phyloP scores from a whole-genome alignment of 2,888 invertebrate species.

The Aelia acuminata region DNA sequence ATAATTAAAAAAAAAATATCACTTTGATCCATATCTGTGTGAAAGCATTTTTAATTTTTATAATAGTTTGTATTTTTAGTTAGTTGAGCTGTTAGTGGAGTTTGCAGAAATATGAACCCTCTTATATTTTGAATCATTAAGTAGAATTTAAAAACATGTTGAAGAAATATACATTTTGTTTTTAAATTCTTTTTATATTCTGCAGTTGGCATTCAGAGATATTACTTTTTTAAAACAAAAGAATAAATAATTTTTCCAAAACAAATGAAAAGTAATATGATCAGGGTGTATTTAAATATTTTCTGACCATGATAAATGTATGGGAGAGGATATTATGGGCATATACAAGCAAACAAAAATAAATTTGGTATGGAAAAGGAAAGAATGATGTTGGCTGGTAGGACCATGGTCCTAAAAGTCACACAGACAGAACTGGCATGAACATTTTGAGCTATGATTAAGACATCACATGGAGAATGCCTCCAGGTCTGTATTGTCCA shows the following conservation, averaged over 20 bases:
- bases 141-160: too few species aligned
- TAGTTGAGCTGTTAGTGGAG: too few species aligned
- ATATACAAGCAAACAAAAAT: not conserved
- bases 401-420: not conserved
- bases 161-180: too few species aligned
- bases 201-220: not conserved
- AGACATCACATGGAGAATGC: not conserved
- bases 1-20: too few species aligned
- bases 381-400: not conserved
- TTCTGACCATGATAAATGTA: not conserved
- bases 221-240: not conserved
- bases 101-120: too few species aligned
- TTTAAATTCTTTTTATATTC: too few species aligned
- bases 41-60: too few species aligned
- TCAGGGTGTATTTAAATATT: not conserved
- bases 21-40: too few species aligned
- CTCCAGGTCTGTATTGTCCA: not conserved
- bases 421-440: not conserved
- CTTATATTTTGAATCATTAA: too few species aligned
- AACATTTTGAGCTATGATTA: not conserved
- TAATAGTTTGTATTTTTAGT: too few species aligned
- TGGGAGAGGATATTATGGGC: not conserved
- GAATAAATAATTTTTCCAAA: not conserved
- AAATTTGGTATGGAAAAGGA: not conserved
- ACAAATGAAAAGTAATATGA: too few species aligned